Conservation (phyloP, 2,113 vertebrate species). For the Capreolus pygargus region DNA sequence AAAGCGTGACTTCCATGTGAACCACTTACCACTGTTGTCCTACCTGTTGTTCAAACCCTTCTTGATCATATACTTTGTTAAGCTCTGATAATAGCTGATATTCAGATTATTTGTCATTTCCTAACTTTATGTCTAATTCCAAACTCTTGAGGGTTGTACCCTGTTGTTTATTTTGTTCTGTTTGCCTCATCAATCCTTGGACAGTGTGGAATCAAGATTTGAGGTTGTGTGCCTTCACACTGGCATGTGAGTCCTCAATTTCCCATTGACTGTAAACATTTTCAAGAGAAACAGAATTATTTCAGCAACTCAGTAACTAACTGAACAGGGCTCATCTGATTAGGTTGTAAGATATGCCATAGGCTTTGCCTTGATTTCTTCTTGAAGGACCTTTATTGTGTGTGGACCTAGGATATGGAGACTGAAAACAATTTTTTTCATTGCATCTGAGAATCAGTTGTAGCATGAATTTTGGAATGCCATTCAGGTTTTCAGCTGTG, state of each 20-base stretch:
- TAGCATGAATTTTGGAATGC: neutral
- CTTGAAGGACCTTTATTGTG: neutral
- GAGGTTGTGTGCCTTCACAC: neutral
- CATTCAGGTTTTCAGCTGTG: neutral
- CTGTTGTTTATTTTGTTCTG: neutral
- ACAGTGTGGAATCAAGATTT: neutral
- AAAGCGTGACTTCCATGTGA: neutral
- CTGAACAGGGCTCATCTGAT: neutral
- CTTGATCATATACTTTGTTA: neutral
- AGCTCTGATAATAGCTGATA: neutral
- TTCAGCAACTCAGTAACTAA: neutral
- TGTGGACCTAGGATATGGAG: neutral
- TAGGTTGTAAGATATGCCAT: neutral
- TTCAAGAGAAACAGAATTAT: constrained; percentile 47
- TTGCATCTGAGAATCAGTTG: constrained; percentile 10
- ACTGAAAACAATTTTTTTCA: neutral
- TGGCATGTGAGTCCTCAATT: neutral
- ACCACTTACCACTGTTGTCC: neutral
- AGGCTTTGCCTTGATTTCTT: neutral
- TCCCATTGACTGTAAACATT: neutral
- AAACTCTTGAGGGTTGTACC: neutral
- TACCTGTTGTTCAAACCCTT: neutral
- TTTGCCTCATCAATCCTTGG: neutral
- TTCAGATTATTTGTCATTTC: neutral
- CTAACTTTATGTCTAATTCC: neutral